Conservation (phyloP, 1,140 invertebrate species). For the Drosophila saltans region DNA sequence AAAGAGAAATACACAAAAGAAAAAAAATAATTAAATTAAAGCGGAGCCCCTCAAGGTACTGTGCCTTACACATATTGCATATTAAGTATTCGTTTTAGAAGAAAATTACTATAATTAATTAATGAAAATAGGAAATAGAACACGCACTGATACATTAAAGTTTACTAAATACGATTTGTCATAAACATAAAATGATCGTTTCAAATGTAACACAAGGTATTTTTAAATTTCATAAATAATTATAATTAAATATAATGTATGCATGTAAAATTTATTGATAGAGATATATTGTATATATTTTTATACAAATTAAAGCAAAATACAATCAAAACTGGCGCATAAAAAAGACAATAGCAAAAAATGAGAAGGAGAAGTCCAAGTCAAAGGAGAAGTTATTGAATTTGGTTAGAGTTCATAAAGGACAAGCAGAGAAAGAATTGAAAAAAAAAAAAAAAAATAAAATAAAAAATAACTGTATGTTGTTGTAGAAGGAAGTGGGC, state of each 20-base stretch:
- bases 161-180: conserved; percentile 29
- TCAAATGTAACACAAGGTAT: conserved; percentile 49
- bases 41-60: conserved; percentile 41
- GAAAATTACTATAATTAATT: conserved; percentile 25
- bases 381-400: neutral
- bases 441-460: neutral
- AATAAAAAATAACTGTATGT: neutral
- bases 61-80: conserved; percentile 51
- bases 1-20: neutral
- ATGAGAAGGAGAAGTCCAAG: neutral
- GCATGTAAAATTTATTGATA: conserved; percentile 8
- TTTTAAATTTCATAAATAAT: conserved; percentile 31
- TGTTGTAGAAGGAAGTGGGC: neutral
- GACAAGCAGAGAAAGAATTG: neutral
- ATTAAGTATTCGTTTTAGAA: conserved; percentile 35
- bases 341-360: neutral
- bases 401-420: neutral
- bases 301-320: conserved; percentile 19
- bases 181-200: conserved; percentile 31
- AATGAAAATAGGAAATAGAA: conserved; percentile 19
- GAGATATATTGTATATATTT: conserved; percentile 14
- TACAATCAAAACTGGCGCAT: conserved; percentile 15
- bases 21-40: conserved; percentile 10
- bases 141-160: conserved; percentile 14
- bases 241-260: conserved; percentile 25